phyloP scores from a whole-genome alignment of 2,888 invertebrate genomes.

The Latheticus oryzae region DNA sequence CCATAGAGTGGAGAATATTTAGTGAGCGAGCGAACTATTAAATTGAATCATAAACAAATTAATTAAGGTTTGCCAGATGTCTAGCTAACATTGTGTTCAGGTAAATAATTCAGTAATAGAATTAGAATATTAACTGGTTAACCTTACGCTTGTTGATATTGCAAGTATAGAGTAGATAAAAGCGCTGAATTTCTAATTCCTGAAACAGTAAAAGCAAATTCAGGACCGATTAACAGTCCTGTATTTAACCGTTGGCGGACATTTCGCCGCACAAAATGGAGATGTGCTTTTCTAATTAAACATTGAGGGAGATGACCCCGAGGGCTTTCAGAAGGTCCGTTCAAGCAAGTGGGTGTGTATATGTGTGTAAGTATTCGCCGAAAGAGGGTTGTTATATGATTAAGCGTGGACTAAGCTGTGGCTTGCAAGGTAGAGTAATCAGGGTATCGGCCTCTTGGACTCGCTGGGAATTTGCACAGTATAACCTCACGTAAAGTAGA shows the following conservation, averaged over 20 bases:
- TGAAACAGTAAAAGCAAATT: constrained; percentile 24
- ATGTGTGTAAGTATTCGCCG: constrained; percentile 28
- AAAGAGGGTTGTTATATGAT: constrained; percentile 42
- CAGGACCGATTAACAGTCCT: constrained; percentile 38
- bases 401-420: constrained; percentile 44
- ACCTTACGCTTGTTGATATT: constrained; percentile 23
- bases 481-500: constrained; percentile 40
- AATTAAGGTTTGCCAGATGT: constrained; percentile 18
- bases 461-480: constrained; percentile 42
- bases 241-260: constrained; percentile 30
- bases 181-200: constrained; percentile 35
- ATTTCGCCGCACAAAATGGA: constrained; percentile 24
- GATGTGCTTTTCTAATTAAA: constrained; percentile 43
- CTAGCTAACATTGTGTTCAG: constrained; percentile 18
- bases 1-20: constrained; percentile 8
- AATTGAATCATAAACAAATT: constrained; percentile 28
- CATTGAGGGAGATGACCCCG: constrained; percentile 33
- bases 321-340: constrained; percentile 27
- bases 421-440: constrained; percentile 46
- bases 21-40: constrained; percentile 13
- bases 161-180: constrained; percentile 32
- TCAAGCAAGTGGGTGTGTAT: constrained; percentile 7
- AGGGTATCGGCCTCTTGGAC: constrained; percentile 41
- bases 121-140: constrained; percentile 33
- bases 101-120: constrained; percentile 26